Evolutionary conservation across 2,113 vertebrate species (phyloP).

Genomic region (Laticauda laticaudata): DNA sequence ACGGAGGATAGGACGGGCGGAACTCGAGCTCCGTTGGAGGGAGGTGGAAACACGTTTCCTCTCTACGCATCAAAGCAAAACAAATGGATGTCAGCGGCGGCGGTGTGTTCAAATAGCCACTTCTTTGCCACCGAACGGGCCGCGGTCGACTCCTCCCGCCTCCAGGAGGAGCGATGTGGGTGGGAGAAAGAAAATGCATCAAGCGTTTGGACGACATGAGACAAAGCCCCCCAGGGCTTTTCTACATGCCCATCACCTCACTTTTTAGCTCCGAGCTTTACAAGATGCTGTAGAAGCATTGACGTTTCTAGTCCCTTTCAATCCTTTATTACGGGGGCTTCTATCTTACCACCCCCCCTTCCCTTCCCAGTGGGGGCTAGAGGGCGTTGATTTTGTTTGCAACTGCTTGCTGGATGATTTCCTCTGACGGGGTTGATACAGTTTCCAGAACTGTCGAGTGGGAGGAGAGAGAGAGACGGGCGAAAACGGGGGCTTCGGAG

Average conservation of each 20-base stretch:
- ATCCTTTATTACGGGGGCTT: background rate
- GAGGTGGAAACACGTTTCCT: background rate
- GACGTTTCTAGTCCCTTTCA: fast-evolving
- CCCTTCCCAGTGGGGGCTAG: constrained; percentile 26
- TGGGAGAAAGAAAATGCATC: background rate
- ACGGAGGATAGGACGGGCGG: background rate
- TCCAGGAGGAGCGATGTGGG: background rate
- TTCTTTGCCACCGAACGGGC: constrained; percentile 44
- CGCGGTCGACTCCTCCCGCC: constrained; percentile 4
- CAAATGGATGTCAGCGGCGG: background rate
- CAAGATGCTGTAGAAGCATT: background rate
- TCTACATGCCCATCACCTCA: constrained; percentile 9
- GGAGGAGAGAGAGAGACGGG: constrained; percentile 59
- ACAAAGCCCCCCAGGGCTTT: constrained; percentile 60
- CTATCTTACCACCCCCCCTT: background rate
- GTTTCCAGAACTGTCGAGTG: constrained; percentile 80
- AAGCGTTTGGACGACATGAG: constrained; percentile 37
- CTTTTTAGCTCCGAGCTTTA: background rate
- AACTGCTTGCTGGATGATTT: constrained; percentile 70
- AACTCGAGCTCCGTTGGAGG: background rate
- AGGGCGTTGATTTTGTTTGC: constrained; percentile 70
- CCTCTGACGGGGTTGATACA: constrained; percentile 75
- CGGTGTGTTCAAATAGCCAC: background rate
- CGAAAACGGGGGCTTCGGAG: background rate
- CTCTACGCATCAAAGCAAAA: background rate